Conservation (phyloP, 2,113 vertebrate genomes). For the Cavia aperea region DNA sequence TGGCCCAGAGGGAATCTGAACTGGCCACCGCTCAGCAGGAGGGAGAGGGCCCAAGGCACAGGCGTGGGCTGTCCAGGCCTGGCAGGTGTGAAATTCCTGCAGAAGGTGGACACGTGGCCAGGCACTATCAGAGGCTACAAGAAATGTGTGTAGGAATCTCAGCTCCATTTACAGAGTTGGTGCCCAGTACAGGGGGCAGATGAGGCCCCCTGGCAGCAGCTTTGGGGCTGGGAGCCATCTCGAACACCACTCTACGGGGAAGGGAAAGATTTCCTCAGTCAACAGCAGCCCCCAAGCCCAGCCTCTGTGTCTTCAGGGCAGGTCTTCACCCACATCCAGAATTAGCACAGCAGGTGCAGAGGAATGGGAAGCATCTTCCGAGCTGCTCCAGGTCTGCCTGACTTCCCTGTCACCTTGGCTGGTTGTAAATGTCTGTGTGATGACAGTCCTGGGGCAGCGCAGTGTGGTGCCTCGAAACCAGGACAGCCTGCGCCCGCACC, state of each 20-base stretch:
- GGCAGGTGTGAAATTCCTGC: constrained; percentile 28
- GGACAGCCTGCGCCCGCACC: neutral
- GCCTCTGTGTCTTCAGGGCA: too few relatives aligned
- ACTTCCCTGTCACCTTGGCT: neutral
- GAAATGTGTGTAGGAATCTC: too few relatives aligned
- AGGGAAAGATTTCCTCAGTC: neutral
- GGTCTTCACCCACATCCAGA: neutral
- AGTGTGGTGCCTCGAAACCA: neutral
- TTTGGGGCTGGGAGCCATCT: too few relatives aligned
- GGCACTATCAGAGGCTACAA: fast-evolving
- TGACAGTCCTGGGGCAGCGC: neutral
- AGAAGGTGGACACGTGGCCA: neutral
- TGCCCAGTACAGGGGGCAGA: neutral
- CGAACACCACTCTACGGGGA: neutral
- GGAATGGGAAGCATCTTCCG: neutral
- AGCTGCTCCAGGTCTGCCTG: neutral
- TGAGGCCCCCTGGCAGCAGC: neutral
- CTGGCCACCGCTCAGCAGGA: constrained; percentile 27
- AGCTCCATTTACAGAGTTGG: neutral
- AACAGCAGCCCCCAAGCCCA: neutral
- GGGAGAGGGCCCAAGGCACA: neutral
- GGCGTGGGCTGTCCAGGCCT: neutral
- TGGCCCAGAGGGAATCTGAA: constrained; percentile 18
- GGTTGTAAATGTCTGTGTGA: fast-evolving
- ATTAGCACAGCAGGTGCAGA: neutral